Base-by-base conservation (phyloP, 2,113 vertebrate genomes). In the Prunella himalayana region DNA sequence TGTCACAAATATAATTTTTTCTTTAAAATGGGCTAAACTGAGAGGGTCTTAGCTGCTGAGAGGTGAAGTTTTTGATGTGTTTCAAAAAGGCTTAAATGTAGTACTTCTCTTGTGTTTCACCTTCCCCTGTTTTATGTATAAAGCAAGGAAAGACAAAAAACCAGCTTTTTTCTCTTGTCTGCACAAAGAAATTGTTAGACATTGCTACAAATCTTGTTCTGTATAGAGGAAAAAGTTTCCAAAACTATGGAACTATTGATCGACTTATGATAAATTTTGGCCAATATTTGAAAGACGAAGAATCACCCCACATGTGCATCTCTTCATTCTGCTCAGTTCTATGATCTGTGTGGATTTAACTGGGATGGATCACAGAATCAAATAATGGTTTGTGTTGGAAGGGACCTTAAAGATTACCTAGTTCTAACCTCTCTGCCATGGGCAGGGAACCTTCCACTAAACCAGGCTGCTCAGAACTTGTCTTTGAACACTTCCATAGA, bases 251-350 rank as follows among this genome's bases (percentile, higher is more conserved):
- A 86, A 86, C 47, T 77, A 77, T 7, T n/a, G 23, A 64, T 37
- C 19, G 41, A 15, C 8, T 56, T 42, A 42, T 1, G 4, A 42
- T 50, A 82, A 42, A 68, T 87, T 35, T n/a, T 60, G 13, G 65
- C 7, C 13, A 68, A 10, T 37, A 23, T 84, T 25, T 69, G n/a
- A 82, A 54, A 86, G 39, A 70, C 15, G 31, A 61, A 76, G 27
- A 47, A 66, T 63, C 0, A 1, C 30, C 15, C 64, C 3, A 0
- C 15, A 25, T 6, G 7, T 53, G 25, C 12, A 57, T 41, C 54
- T 59, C 80, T 47, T 42, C 24, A 39, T 42, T 65, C 72, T 2
- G 3, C 45, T 80, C 30, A 18, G 0, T 39, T 75, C 44, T 41
- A 2, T 5, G 8, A 68, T 7, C 56, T 27, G 21, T 16, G n/a